Base-by-base conservation (phyloP, 2,888 invertebrate genomes). In the Clusia tigrina region DNA sequence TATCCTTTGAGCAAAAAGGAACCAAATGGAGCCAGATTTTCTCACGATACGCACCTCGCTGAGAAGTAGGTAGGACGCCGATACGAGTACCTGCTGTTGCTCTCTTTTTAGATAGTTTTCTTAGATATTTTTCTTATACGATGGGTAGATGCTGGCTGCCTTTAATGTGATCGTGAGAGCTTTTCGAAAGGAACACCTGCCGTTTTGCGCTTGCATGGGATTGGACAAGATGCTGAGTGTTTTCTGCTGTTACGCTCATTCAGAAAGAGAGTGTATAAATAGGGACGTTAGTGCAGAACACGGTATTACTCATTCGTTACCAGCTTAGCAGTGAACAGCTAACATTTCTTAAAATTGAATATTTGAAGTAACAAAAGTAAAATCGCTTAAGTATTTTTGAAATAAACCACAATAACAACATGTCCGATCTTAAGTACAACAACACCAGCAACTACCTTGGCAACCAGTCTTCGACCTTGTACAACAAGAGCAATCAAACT, bases 101-200 rank as follows among this genome's bases (percentile, higher is more conserved):
- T 20, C 38, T 66, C 64, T 51, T 63, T 57, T 65, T 62, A 22
- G 48, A 59, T 60, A 53, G 53, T 46, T 20, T 53, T 64, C 55
- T 63, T 58, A 9, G 10, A 26, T 9, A 24, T 5, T 57, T 46
- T 6, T 60, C 65, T 37, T 56, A 53, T 55, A 58, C 64, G 52
- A 57, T 68, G 62, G 32, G 42, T 53, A 26, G 52, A 54, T 59
- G 42, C 56, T 55, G 52, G 25, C 12, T 38, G 53, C 38, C 46
- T 24, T 54, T 60, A 61, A 25, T 15, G 18, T 18, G 62, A 74
- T 72, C 80, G 78, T 79, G 79, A 78, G 81, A 80, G 79, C 70
- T 66, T 78, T 72, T 65, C 52, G 58, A 58, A 62, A 54, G 61
- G 67, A 68, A 67, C 80, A 80, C 80, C 80, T 80, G 80, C 76